These are phyloP conservation scores for Sylvicola fuscatus DNA, from an alignment of 2,888 invertebrate species.

Conservation along the genomic window DNA sequence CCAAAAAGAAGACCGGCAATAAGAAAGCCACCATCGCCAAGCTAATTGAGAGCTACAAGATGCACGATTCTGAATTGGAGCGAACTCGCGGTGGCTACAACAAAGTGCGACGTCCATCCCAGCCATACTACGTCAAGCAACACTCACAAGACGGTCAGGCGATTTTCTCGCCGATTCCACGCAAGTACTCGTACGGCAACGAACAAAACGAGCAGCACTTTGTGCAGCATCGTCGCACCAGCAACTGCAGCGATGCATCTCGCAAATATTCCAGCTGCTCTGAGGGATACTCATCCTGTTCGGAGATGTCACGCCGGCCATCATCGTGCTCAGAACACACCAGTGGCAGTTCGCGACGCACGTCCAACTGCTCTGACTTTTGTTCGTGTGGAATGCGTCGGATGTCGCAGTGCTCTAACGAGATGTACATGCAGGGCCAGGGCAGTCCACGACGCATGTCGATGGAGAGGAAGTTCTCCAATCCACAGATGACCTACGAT, in stretches of 20 bases:
- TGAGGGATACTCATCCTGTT: conserved; percentile 18
- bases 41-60: conserved; percentile 38
- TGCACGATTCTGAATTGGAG: conserved; percentile 18
- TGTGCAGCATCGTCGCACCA: not conserved
- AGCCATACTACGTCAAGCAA: conserved; percentile 26
- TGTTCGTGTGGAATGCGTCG: conserved; percentile 20
- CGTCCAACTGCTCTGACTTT: conserved; percentile 13
- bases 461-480: conserved; percentile 16
- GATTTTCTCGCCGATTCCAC: conserved; percentile 8
- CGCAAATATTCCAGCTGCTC: conserved; percentile 23
- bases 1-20: conserved; percentile 43
- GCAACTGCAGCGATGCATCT: conserved; percentile 5
- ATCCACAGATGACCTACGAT: conserved; percentile 11
- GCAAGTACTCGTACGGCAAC: conserved; percentile 4
- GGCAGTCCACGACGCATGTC: conserved; percentile 15
- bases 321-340: conserved; percentile 20
- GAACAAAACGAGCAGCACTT: not conserved
- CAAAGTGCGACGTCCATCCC: conserved; percentile 26
- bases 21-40: conserved; percentile 41
- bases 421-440: too few relatives aligned
- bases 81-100: conserved; percentile 23
- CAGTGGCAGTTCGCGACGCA: conserved; percentile 4
- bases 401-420: conserved; percentile 17
- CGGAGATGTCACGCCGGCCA: conserved; percentile 18
- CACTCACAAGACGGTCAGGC: conserved; percentile 15